phyloP scores from a whole-genome alignment of 1,140 invertebrate species.

The Drosophila equinoxialis region DNA sequence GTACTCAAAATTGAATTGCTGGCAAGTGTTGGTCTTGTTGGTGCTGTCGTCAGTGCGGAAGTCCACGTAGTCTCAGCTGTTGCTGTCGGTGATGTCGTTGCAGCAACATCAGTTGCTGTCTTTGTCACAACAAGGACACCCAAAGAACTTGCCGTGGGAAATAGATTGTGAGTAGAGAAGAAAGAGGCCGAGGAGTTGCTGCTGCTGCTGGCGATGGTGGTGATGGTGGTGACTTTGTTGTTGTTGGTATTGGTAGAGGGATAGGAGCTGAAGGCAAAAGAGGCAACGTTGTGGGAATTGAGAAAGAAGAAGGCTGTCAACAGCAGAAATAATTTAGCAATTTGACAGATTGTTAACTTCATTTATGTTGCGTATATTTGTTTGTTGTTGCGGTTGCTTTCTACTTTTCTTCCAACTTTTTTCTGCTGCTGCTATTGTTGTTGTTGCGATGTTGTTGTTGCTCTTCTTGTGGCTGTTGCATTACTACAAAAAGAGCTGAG shows the following conservation, averaged over 20 bases:
- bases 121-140: slow-evolving; percentile 47
- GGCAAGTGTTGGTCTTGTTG: slow-evolving; percentile 38
- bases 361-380: slow-evolving; percentile 80
- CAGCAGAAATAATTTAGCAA: slow-evolving; percentile 83
- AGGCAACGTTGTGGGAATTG: slow-evolving; percentile 63
- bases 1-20: slow-evolving; percentile 70
- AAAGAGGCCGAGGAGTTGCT: slow-evolving; percentile 5
- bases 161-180: slow-evolving; percentile 4
- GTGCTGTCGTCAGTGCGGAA: slow-evolving; percentile 35
- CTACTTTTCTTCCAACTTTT: slow-evolving; percentile 9
- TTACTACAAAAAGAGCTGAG: slow-evolving; percentile 40
- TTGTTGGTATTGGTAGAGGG: slow-evolving; percentile 6
- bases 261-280: slow-evolving; percentile 17
- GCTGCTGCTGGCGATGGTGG: too few species aligned
- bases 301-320: slow-evolving; percentile 81
- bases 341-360: slow-evolving; percentile 83
- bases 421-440: slow-evolving; percentile 15
- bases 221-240: too few species aligned
- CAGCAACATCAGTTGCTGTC: slow-evolving; percentile 47
- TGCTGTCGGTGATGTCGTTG: slow-evolving; percentile 28
- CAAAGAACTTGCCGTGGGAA: slow-evolving; percentile 17
- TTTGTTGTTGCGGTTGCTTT: slow-evolving; percentile 43
- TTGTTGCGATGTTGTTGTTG: slow-evolving; percentile 16
- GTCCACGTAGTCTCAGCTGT: slow-evolving; percentile 37
- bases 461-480: slow-evolving; percentile 32